A percentile compares a stretch with the other conserved stretches of the same genome.
These are phyloP conservation scores for Holacanthus passer DNA, from an alignment of 2,113 vertebrate species.

Conservation along the genomic window DNA sequence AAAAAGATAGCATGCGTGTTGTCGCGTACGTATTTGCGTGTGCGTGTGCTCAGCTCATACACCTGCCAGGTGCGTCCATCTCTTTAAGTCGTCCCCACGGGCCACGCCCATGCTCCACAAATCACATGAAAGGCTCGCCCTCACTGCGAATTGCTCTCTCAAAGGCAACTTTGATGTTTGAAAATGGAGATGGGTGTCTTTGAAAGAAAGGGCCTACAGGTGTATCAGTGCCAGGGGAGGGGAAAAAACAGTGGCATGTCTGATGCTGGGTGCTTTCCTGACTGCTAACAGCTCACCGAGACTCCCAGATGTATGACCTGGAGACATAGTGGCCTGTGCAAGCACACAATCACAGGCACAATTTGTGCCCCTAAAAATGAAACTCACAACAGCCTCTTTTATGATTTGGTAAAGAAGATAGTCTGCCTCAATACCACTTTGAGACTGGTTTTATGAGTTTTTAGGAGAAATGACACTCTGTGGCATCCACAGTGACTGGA, in stretches of 20 bases:
- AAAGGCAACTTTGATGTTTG: conserved; percentile 85
- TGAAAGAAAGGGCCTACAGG: conserved; percentile 82
- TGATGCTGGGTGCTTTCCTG: conserved; percentile 78
- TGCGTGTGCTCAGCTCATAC: conserved; percentile 55
- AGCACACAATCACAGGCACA: conserved; percentile 14
- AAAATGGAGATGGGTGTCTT: conserved; percentile 80
- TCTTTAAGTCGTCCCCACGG: conserved; percentile 72
- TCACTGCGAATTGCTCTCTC: conserved; percentile 78
- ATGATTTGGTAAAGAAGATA: conserved; percentile 35
- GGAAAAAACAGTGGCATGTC: conserved; percentile 52
- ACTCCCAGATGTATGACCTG: conserved; percentile 50
- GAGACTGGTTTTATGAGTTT: conserved; percentile 39
- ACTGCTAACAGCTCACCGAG: conserved; percentile 52
- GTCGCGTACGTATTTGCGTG: conserved; percentile 66
- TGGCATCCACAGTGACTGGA: conserved; percentile 41
- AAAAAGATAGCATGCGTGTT: conserved; percentile 63
- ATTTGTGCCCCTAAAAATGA: conserved; percentile 24
- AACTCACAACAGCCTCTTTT: conserved; percentile 69
- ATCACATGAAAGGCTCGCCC: conserved; percentile 83
- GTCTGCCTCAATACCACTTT: conserved; percentile 38
- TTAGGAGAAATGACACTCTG: conserved; percentile 31
- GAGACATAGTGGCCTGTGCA: conserved; percentile 43
- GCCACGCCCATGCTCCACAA: conserved; percentile 82
- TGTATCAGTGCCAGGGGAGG: conserved; percentile 77
- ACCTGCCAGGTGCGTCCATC: conserved; percentile 86